Conservation (phyloP, 2,888 invertebrate genomes). For the Minunthozetes semirufus region DNA sequence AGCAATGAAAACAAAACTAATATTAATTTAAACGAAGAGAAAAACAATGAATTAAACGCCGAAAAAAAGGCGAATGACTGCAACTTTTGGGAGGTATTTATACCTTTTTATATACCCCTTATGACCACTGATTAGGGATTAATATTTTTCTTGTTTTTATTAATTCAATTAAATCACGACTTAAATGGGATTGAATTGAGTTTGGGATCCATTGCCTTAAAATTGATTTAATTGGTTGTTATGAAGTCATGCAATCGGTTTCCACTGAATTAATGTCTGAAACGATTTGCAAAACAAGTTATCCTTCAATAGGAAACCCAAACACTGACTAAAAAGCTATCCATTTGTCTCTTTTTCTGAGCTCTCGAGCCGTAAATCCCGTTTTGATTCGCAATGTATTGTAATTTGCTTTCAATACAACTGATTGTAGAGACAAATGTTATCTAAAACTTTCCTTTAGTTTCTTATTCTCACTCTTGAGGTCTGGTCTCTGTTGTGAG, state of each 20-base stretch:
- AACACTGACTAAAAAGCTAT: background rate
- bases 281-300: constrained; percentile 3
- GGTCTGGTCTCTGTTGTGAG: background rate
- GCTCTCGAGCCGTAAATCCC: background rate
- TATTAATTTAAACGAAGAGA: background rate
- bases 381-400: background rate
- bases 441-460: background rate
- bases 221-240: background rate
- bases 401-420: background rate
- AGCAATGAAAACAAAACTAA: background rate
- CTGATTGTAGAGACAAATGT: background rate
- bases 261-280: constrained; percentile 9
- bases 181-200: no score
- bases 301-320: background rate
- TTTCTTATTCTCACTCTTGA: background rate
- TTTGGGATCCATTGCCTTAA: background rate
- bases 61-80: background rate
- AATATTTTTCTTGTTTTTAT: no score
- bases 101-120: background rate
- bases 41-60: background rate
- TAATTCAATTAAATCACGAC: background rate
- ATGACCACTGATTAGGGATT: background rate
- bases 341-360: constrained; percentile 4
- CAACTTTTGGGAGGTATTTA: constrained; percentile 29
- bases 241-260: background rate